Evolutionary conservation across 1,140 invertebrate species (phyloP), one percentile per base, ranked within the genome.

Genomic region (Proales similis): DNA sequence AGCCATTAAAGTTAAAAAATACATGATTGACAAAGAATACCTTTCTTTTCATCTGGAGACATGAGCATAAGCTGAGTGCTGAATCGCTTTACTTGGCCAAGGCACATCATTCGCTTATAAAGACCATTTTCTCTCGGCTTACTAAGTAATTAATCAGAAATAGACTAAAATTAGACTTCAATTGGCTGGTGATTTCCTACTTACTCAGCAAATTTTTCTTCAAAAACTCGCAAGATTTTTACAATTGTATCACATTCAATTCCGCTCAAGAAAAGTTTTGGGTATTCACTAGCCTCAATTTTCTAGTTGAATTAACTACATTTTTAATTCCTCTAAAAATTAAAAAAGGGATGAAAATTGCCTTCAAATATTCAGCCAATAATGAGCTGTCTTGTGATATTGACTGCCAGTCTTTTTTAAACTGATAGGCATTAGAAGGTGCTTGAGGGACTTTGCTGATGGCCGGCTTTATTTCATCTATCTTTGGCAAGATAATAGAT

Each of bases 331-430:
- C n/a, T n/a, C n/a, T n/a, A n/a, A n/a, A 22, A 1, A 47, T 11
- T 5, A 2, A 9, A 0, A 29, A 33, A 29, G 20, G 27, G 12
- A 4, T 47, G 6, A 14, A 47, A 47, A 47, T 11, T 32, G 42
- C 48, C 32, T 57, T 39, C 17, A 57, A 57, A 57, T 57, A 57
- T 42, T 22, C 11, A 22, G 51, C 51, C 17, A 57, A 26, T 19
- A 20, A 5, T 7, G 26, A 7, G 17, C 39, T 42, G n/a, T 27
- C 32, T 1, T 57, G 22, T 14, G n/a, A 19, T 4, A 57, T 12
- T 2, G 45, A 26, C 22, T 57, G 51, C 57, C 57, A 61, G 17
- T 61, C 57, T 30, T 45, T 45, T 61, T 61, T 61, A 2, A 61
- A 61, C 19, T 61, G 57, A 32, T 46, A 61, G 6, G 42, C 57